Conservation (phyloP, 2,113 vertebrate species). For the Typhlomys cinereus region DNA sequence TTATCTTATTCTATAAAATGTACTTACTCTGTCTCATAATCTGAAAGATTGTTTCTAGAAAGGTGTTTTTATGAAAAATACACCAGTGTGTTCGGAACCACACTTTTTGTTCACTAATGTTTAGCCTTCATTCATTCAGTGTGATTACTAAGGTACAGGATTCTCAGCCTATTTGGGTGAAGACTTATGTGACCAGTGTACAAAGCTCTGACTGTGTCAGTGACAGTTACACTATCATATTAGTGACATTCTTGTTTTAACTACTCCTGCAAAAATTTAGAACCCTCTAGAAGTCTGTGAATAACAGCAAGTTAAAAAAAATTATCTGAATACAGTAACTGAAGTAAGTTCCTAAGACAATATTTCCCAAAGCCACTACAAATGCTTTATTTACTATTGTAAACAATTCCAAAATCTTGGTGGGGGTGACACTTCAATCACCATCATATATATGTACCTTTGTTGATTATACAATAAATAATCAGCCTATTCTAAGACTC, state of each 20-base stretch:
- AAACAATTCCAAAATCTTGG: neutral
- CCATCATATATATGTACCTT: neutral
- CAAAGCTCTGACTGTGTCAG: neutral
- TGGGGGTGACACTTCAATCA: neutral
- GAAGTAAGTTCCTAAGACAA: neutral
- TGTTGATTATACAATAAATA: neutral
- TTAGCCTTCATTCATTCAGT: neutral
- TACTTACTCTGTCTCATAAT: neutral
- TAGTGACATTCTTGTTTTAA: neutral
- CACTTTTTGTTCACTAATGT: slow-evolving; percentile 8
- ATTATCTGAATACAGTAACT: neutral
- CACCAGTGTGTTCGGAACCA: neutral
- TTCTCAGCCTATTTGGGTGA: neutral
- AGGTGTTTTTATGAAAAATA: neutral
- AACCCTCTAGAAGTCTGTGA: neutral
- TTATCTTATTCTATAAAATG: neutral
- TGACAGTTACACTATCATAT: neutral
- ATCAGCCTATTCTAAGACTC: neutral
- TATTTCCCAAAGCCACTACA: neutral
- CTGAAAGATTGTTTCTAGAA: slow-evolving; percentile 31
- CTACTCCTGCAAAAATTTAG: neutral
- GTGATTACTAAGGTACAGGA: neutral
- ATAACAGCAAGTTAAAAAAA: neutral
- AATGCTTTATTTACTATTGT: neutral
- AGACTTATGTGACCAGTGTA: neutral